Base-by-base conservation (phyloP, 2,797 vertebrate genomes). In the Nyctalus aviator region DNA sequence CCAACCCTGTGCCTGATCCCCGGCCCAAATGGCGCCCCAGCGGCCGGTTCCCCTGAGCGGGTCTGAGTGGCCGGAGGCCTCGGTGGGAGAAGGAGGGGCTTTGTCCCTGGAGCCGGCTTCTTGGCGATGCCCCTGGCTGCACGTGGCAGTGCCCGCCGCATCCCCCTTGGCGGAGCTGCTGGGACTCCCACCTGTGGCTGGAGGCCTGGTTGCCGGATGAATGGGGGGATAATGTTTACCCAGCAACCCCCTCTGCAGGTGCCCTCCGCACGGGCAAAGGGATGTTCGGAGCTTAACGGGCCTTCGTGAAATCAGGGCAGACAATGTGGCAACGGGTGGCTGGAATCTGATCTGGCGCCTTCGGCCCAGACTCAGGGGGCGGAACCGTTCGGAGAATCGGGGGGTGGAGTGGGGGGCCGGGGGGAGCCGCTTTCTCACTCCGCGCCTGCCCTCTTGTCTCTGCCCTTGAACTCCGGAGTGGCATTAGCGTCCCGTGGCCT, bases 31-130 rank as follows among this genome's bases (percentile, higher is more conserved):
- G 97, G 97, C 96, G 94, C 98, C 98, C 98, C 98, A 96, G 97
- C 96, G 97, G 98, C 98, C 97, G 98, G 98, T 98, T 98, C 98
- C 98, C 98, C 98, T 98, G 98, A 99, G 98, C 98, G 97, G 98
- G 98, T 98, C 98, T 98, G 97, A 97, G 98, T 98, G 98, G 98
- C 98, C 98, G 98, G 98, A 97, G 98, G 98, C 98, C 98, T 98
- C 98, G 97, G 97, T 96, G 98, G 97, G 98, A 97, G 97, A 98
- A 98, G 97, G 98, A 98, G 98, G 98, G 97, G 98, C 98, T 98
- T 98, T 97, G 98, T 98, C 44, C 0, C 20, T 5, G 89, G 35
- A 53, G 25, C 86, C 79, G 44, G 44, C 44, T 44, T 11, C 10
- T 44, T 44, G 44, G 44, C 2, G 44, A 11, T 11, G 44, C 44